Evolutionary conservation across 2,797 vertebrate genomes (phyloP).

Genomic region (Zalophus californianus): DNA sequence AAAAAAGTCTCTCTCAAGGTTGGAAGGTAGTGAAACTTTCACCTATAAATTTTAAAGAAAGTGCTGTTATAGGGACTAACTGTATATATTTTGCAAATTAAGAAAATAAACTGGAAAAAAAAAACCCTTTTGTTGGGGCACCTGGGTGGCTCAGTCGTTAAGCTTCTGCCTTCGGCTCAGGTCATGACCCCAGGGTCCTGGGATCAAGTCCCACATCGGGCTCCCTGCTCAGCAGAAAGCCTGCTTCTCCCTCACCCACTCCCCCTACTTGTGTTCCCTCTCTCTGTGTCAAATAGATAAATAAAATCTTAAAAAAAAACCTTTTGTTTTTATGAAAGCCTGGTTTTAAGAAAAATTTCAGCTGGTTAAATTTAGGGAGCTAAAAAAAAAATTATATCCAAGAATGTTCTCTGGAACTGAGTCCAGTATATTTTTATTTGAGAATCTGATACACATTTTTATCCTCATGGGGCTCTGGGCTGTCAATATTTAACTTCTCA

Average conservation of each 20-base stretch:
- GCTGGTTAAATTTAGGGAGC: conserved; percentile 22
- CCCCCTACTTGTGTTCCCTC: no score
- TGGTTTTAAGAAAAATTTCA: conserved; percentile 12
- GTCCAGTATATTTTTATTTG: not conserved
- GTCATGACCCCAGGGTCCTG: no score
- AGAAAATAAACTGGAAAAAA: conserved; percentile 28
- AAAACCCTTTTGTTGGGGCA: not conserved
- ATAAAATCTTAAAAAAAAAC: not conserved
- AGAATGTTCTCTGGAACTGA: conserved; percentile 4
- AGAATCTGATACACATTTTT: not conserved
- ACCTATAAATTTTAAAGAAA: not conserved
- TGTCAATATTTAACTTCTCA: not conserved
- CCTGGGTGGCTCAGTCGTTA: no score
- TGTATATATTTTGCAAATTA: not conserved
- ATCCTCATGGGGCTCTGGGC: not conserved
- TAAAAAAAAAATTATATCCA: not conserved
- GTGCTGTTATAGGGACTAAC: not conserved
- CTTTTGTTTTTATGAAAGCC: not conserved
- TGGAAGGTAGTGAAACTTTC: not conserved
- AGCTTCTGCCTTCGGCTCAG: no score
- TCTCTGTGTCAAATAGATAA: no score
- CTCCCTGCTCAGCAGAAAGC: no score
- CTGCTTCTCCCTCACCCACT: no score
- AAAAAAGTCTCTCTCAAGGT: not conserved
- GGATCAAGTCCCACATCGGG: no score